phyloP scores from a whole-genome alignment of 2,888 invertebrate genomes.

The Polyommatus iphigenia region DNA sequence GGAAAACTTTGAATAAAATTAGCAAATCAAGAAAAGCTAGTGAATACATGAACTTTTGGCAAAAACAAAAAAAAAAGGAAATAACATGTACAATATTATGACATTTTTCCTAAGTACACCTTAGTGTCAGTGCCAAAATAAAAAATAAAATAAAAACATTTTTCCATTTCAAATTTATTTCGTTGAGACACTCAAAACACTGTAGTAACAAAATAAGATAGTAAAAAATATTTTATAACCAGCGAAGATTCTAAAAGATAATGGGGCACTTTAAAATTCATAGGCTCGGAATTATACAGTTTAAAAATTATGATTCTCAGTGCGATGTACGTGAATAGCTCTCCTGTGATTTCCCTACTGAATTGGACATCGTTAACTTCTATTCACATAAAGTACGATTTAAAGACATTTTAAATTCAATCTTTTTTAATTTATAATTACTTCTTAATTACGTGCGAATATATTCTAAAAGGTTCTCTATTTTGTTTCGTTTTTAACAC shows the following conservation, averaged over 20 bases:
- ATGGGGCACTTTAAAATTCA: constrained; percentile 19
- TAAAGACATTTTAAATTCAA: constrained; percentile 33
- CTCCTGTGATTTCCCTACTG: constrained; percentile 62
- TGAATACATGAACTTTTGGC: too few relatives aligned
- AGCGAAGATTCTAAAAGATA: constrained; percentile 11
- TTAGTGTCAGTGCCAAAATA: too few relatives aligned
- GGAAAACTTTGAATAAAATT: too few relatives aligned
- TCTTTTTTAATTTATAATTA: constrained; percentile 40
- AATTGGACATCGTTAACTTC: constrained; percentile 66
- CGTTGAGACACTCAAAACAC: background rate
- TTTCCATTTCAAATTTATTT: too few relatives aligned
- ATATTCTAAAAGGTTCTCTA: background rate
- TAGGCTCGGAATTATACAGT: constrained; percentile 27
- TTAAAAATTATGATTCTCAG: constrained; percentile 37
- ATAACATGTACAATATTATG: too few relatives aligned
- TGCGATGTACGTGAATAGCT: constrained; percentile 46
- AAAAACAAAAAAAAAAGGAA: too few relatives aligned
- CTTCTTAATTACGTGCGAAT: constrained; percentile 40
- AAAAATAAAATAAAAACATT: too few relatives aligned
- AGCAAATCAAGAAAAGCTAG: too few relatives aligned
- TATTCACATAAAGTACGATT: constrained; percentile 61
- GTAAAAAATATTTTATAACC: background rate
- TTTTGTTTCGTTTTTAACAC: background rate
- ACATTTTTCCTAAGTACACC: too few relatives aligned
- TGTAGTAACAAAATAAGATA: background rate